phyloP scores from a whole-genome alignment of 2,888 invertebrate species.

The Heliconius hortense region DNA sequence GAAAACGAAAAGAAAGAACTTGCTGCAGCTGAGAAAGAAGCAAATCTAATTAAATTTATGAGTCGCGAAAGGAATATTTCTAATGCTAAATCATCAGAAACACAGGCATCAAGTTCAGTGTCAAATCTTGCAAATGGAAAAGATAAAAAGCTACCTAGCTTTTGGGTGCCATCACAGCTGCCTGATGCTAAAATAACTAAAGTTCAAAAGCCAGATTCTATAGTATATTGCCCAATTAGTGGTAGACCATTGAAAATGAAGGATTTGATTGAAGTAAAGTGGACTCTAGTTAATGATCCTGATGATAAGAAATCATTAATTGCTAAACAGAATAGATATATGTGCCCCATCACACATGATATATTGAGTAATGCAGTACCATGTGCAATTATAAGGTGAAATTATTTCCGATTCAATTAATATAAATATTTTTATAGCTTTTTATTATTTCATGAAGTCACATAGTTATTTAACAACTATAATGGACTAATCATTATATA shows the following conservation, averaged over 20 bases:
- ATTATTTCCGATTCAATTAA: no score
- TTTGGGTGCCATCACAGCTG: slow-evolving; percentile 97
- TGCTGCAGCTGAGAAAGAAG: slow-evolving; percentile 87
- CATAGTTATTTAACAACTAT: no score
- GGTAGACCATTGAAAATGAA: slow-evolving; percentile 93
- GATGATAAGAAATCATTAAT: slow-evolving; percentile 93
- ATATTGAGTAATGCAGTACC: slow-evolving; percentile 96
- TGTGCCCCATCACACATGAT: slow-evolving; percentile 99
- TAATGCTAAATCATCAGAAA: slow-evolving; percentile 57
- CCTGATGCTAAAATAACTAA: slow-evolving; percentile 90
- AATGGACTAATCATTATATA: no score
- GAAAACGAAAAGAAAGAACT: slow-evolving; percentile 86
- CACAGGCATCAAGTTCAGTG: slow-evolving; percentile 78
- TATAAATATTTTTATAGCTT: no score
- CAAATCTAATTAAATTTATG: slow-evolving; percentile 89
- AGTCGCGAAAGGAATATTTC: slow-evolving; percentile 91
- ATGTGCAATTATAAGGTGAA: slow-evolving; percentile 90
- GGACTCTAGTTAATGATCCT: slow-evolving; percentile 94
- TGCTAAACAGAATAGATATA: slow-evolving; percentile 94
- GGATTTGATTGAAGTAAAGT: slow-evolving; percentile 95
- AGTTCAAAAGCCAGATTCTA: slow-evolving; percentile 69
- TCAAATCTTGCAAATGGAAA: slow-evolving; percentile 90
- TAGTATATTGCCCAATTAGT: slow-evolving; percentile 72
- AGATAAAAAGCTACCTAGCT: slow-evolving; percentile 93
- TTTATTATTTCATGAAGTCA: no score